These are phyloP conservation scores for Mylabris phalerata DNA, from an alignment of 1,140 invertebrate species.

Conservation along the genomic window DNA sequence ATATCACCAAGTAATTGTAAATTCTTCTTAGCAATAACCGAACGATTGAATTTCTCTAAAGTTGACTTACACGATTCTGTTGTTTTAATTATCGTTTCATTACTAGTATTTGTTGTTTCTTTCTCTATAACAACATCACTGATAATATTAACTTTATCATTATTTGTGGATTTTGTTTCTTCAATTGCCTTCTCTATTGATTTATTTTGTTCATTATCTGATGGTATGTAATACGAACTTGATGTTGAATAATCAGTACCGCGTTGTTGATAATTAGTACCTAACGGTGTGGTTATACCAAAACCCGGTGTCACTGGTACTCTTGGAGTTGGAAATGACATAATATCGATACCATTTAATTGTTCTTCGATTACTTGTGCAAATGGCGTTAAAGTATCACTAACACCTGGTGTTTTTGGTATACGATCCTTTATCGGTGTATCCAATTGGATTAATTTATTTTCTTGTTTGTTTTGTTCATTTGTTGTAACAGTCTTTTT, in stretches of 20 bases:
- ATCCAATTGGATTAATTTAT: constrained; percentile 22
- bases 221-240: constrained; percentile 37
- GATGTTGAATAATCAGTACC: constrained; percentile 35
- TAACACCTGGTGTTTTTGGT: constrained; percentile 27
- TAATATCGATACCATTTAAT: constrained; percentile 24
- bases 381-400: constrained; percentile 29
- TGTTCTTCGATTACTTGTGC: constrained; percentile 35
- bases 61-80: constrained; percentile 1
- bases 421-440: constrained; percentile 32
- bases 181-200: constrained; percentile 29
- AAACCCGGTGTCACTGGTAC: constrained; percentile 36
- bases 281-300: constrained; percentile 20
- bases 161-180: constrained; percentile 20
- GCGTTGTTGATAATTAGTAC: constrained; percentile 16
- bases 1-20: constrained; percentile 26
- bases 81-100: not conserved
- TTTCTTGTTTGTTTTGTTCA: constrained; percentile 2
- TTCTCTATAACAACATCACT: constrained; percentile 11
- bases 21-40: constrained; percentile 33
- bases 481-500: not conserved
- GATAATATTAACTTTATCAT: constrained; percentile 6
- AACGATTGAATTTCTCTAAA: constrained; percentile 26
- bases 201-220: constrained; percentile 37
- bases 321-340: constrained; percentile 33
- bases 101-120: not conserved